Evolutionary conservation across 2,797 vertebrate genomes (phyloP).

Genomic region (Heteromormyrus szaboi): DNA sequence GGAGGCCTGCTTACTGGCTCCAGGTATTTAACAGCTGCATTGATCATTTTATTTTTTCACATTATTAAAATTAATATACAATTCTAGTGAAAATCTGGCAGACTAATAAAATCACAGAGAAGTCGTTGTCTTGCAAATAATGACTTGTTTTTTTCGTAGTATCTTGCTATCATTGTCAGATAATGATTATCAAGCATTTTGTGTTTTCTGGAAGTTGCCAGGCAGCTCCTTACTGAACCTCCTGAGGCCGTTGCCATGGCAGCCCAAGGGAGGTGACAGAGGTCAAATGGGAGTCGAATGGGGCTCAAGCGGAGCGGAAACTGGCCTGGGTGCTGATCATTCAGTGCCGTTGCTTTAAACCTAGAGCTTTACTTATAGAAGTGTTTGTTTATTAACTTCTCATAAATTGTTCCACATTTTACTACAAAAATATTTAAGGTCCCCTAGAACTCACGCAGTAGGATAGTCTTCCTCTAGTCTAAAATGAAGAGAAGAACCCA

Average conservation of each 20-base stretch:
- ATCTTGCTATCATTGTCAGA: slow-evolving; percentile 29
- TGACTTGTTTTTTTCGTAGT: slow-evolving; percentile 25
- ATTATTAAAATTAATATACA: slow-evolving; percentile 13
- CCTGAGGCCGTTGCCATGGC: slow-evolving; percentile 46
- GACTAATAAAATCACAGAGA: neutral
- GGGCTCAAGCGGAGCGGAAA: slow-evolving; percentile 32
- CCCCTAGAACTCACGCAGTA: neutral
- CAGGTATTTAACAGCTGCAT: neutral
- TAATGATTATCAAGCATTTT: slow-evolving; percentile 41
- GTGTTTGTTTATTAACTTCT: slow-evolving; percentile 18
- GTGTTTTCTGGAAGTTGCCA: slow-evolving; percentile 36
- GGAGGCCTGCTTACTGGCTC: neutral
- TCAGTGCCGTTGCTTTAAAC: slow-evolving; percentile 26
- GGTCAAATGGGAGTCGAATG: slow-evolving; percentile 40
- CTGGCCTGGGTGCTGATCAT: slow-evolving; percentile 33
- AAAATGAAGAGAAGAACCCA: neutral
- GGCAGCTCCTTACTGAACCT: slow-evolving; percentile 33
- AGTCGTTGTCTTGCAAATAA: slow-evolving; percentile 18
- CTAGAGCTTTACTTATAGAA: neutral
- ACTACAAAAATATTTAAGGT: neutral
- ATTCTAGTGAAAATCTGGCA: neutral
- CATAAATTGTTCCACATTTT: neutral
- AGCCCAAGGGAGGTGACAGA: slow-evolving; percentile 27
- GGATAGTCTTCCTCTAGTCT: slow-evolving; percentile 3
- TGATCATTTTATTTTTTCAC: neutral